phyloP scores from a whole-genome alignment of 2,113 vertebrate species.

The Dunckerocampus dactyliophorus region DNA sequence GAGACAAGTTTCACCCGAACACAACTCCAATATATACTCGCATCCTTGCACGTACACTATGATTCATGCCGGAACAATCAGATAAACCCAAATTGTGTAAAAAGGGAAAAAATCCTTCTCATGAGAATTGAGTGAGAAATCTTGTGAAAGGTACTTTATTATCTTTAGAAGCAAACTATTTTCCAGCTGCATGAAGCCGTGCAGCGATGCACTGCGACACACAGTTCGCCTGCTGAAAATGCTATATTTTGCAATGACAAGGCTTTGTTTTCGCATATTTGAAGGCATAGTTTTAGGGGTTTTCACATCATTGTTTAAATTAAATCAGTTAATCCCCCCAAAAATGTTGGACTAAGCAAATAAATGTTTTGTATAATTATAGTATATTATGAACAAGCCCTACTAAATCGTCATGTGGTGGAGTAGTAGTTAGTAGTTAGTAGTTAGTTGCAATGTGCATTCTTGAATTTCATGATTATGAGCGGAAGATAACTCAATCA shows the following conservation, averaged over 20 bases:
- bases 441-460: no score
- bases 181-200: not conserved
- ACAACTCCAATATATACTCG: conserved; percentile 30
- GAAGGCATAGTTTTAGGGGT: no score
- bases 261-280: no score
- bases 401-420: not conserved
- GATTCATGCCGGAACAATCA: conserved; percentile 15
- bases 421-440: no score
- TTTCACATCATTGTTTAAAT: no score
- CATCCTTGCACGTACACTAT: conserved; percentile 13
- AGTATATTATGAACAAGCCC: not conserved
- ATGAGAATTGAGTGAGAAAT: not conserved
- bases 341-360: not conserved
- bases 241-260: not conserved
- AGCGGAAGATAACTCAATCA: no score
- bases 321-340: no score
- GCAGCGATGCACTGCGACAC: not conserved
- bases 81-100: conserved; percentile 12
- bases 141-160: not conserved
- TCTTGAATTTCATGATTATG: no score
- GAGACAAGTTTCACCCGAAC: conserved; percentile 32
- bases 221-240: not conserved
- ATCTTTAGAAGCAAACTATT: not conserved
- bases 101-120: conserved; percentile 3
- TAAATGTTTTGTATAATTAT: not conserved